phyloP scores from a whole-genome alignment of 2,113 vertebrate species.

The Cyprinodon brontotheroides region DNA sequence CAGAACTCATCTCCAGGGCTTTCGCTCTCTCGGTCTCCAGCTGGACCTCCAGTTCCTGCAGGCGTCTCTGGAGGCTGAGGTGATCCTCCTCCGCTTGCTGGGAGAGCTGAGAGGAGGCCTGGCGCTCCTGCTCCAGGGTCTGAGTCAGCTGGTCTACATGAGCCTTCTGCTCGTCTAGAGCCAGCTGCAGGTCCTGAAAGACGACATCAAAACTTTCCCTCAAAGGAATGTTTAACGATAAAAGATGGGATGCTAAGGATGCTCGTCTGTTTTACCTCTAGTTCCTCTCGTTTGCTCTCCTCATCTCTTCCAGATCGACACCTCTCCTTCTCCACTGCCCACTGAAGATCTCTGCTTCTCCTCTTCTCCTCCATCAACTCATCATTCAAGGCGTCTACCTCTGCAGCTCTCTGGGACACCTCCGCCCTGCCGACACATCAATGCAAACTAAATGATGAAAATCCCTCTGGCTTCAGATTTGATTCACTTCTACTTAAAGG shows the following conservation, averaged over 20 bases:
- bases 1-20: slow-evolving; percentile 82
- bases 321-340: slow-evolving; percentile 89
- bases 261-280: slow-evolving; percentile 82
- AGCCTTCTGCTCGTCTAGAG: slow-evolving; percentile 84
- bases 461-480: background rate
- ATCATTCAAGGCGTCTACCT: slow-evolving; percentile 85
- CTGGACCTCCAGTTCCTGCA: slow-evolving; percentile 87
- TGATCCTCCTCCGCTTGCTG: slow-evolving; percentile 83
- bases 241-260: background rate
- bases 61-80: slow-evolving; percentile 76
- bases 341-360: slow-evolving; percentile 87
- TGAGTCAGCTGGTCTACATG: slow-evolving; percentile 78
- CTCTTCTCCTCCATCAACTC: slow-evolving; percentile 86
- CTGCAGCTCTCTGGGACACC: slow-evolving; percentile 85
- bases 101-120: slow-evolving; percentile 79
- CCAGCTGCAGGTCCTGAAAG: slow-evolving; percentile 86
- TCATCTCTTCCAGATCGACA: slow-evolving; percentile 80
- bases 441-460: background rate
- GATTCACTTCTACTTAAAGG: background rate
- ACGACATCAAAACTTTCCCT: background rate
- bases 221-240: background rate
- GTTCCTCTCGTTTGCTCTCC: slow-evolving; percentile 85
- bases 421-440: slow-evolving; percentile 79
- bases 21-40: slow-evolving; percentile 87
- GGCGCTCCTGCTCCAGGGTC: slow-evolving; percentile 84